phyloP scores from a whole-genome alignment of 2,888 invertebrate species.

The Drosophila kuntzei region DNA sequence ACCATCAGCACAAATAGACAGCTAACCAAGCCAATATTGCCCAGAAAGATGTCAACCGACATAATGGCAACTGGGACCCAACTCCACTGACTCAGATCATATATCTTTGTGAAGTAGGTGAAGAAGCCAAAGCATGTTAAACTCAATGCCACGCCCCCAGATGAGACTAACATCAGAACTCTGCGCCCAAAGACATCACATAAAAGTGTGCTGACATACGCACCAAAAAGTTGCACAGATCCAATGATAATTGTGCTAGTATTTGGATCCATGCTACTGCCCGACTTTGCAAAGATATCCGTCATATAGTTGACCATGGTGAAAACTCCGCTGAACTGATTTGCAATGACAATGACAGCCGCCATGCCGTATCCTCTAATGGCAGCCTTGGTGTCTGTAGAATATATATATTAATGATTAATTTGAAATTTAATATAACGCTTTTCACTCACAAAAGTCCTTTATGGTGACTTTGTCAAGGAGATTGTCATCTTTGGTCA shows the following conservation, averaged over 20 bases:
- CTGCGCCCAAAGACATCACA: conserved; percentile 81
- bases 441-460: conserved; percentile 69
- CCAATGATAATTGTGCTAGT: conserved; percentile 82
- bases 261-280: conserved; percentile 77
- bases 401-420: background rate
- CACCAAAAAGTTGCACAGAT: conserved; percentile 76
- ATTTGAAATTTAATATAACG: background rate
- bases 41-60: conserved; percentile 78
- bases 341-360: conserved; percentile 66
- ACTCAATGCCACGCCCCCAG: conserved; percentile 71
- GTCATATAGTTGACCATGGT: conserved; percentile 82
- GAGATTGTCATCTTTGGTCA: conserved; percentile 44
- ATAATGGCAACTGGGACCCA: conserved; percentile 80
- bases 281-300: conserved; percentile 76
- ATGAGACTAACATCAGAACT: conserved; percentile 75
- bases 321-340: conserved; percentile 79
- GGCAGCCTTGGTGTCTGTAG: conserved; percentile 68
- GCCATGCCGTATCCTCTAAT: conserved; percentile 71
- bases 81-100: conserved; percentile 57
- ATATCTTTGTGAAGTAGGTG: conserved; percentile 54
- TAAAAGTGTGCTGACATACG: conserved; percentile 69
- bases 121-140: conserved; percentile 72
- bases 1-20: conserved; percentile 81
- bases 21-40: conserved; percentile 79
- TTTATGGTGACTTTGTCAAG: conserved; percentile 32